Percentiles rank a stretch among this genome's conserved stretches.
phyloP scores from a whole-genome alignment of 2,113 vertebrate species.

The Pterocles burchelli region DNA sequence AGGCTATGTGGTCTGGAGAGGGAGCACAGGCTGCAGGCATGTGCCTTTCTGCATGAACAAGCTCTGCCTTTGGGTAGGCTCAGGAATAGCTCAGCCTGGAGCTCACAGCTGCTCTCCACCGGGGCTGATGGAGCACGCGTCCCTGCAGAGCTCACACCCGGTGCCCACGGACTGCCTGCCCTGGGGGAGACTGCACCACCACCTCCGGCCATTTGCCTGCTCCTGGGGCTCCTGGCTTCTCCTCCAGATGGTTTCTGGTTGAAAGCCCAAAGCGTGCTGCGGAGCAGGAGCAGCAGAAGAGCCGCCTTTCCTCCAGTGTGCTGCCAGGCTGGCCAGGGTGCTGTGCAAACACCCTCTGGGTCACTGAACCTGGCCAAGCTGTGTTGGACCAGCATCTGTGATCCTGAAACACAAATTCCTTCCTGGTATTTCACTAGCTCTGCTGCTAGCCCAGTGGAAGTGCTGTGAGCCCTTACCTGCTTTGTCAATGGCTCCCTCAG shows the following conservation, averaged over 20 bases:
- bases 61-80: neutral
- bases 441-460: fast-evolving
- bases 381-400: fast-evolving
- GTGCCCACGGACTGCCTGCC: fast-evolving
- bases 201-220: neutral
- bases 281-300: neutral
- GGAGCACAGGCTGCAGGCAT: neutral
- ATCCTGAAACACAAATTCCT: neutral
- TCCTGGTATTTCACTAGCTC: fast-evolving
- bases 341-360: neutral
- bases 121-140: fast-evolving
- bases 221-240: neutral
- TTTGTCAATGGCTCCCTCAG: neutral
- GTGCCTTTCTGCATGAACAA: neutral
- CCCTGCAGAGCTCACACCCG: neutral
- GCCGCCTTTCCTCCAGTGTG: fast-evolving
- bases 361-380: neutral
- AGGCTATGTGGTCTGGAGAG: fast-evolving
- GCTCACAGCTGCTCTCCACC: neutral
- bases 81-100: neutral
- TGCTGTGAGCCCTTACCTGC: neutral
- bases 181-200: too few relatives aligned
- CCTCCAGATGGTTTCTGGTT: neutral
- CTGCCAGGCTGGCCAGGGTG: neutral
- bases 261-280: fast-evolving